Base-by-base conservation (phyloP, 2,113 vertebrate genomes). In the Oryzias javanicus region DNA sequence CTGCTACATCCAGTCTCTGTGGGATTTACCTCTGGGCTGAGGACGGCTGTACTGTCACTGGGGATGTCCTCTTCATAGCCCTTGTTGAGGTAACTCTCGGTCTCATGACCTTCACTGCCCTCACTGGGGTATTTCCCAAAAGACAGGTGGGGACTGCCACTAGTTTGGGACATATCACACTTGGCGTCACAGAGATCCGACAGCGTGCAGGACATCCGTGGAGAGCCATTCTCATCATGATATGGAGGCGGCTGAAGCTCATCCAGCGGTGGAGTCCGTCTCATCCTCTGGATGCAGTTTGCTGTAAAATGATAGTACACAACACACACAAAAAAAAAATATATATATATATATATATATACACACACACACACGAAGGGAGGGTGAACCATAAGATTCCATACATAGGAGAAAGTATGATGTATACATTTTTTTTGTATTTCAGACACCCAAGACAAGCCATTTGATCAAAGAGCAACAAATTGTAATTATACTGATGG, bases 251-350 rank as follows among this genome's bases (percentile, higher is more conserved):
- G 97, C 88, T 98, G 97, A 47, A 98, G 89, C 79, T 99, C 97
- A 56, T 99, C 97, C 80, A 99, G 88, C 0, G 96, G 97, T 14
- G 97, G 97, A 0, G 96, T 98, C 73, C 93, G 92, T 84, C 96
- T 94, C 95, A 98, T 98, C 80, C 97, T 93, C 90, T 99, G 97
- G 82, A 99, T 98, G 84, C 94, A 97, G 92, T 94, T 95, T 0
- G 91, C 97, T 99, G 89, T 16, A 64, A 79, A 4, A 35, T 42
- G 17, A 53, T n/a, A 67, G 16, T 24, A 25, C 5, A 46, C 25
- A 0, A 5, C 19, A 40, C 7, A 15, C n/a, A n/a, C n/a, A n/a
- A n/a, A n/a, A n/a, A n/a, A n/a, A n/a, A n/a, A 44, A 20, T 27
- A 27, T 27, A 27, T 27, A 4, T 3, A 27, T 6, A 35, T 10